Evolutionary conservation across 2,797 vertebrate genomes (phyloP).

Genomic region (Petrocephalus schoutedeni): DNA sequence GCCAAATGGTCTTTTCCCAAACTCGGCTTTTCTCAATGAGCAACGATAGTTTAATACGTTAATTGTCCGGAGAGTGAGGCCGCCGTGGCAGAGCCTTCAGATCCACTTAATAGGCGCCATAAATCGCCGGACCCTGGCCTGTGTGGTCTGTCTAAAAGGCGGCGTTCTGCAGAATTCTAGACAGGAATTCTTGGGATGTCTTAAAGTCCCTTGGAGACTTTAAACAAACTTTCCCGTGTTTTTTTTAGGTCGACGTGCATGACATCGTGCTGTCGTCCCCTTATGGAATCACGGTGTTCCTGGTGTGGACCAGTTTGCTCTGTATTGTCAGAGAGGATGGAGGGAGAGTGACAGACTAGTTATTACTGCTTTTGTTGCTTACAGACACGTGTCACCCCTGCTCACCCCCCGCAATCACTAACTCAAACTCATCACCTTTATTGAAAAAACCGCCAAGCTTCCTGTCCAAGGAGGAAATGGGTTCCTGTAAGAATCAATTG

Average conservation of each 20-base stretch:
- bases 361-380: not conserved
- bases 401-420: not conserved
- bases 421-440: not conserved
- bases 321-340: not conserved
- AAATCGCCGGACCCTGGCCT: conserved; percentile 54
- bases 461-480: not conserved
- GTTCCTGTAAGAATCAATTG: not conserved
- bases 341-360: not conserved
- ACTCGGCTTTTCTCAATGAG: conserved; percentile 76
- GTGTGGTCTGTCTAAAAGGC: conserved; percentile 59
- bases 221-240: not conserved
- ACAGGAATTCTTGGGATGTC: not conserved
- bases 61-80: conserved; percentile 80
- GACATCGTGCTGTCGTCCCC: not conserved
- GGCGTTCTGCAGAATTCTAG: conserved; percentile 39
- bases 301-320: not conserved
- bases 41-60: conserved; percentile 91
- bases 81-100: conserved; percentile 65
- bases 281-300: not conserved
- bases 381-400: not conserved
- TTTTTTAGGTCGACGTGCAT: not conserved
- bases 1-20: conserved; percentile 58
- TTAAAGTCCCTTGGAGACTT: not conserved
- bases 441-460: not conserved
- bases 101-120: conserved; percentile 72